Percentiles rank a stretch among this genome's conserved stretches.
phyloP scores from a whole-genome alignment of 1,140 invertebrate species.

The Varroa destructor region DNA sequence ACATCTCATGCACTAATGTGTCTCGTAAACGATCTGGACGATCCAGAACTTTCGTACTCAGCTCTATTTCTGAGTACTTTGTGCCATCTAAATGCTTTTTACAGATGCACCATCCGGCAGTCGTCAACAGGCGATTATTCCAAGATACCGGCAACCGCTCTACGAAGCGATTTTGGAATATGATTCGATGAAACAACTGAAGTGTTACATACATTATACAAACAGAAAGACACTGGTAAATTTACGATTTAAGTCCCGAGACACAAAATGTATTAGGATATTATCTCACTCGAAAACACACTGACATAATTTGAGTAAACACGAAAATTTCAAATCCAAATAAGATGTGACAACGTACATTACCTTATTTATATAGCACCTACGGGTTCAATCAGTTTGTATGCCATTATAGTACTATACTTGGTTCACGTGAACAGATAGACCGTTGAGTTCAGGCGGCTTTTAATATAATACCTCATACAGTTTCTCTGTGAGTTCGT shows the following conservation, averaged over 20 bases:
- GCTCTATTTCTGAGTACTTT: slow-evolving; percentile 45
- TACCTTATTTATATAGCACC: too few relatives aligned
- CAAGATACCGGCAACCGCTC: slow-evolving; percentile 55
- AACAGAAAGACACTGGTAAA: neutral
- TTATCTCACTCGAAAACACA: neutral
- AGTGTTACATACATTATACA: neutral
- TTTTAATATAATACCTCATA: neutral
- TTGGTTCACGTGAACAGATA: too few relatives aligned
- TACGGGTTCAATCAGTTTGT: too few relatives aligned
- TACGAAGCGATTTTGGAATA: slow-evolving; percentile 19
- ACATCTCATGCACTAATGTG: slow-evolving; percentile 19
- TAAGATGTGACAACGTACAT: too few relatives aligned
- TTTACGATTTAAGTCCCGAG: neutral
- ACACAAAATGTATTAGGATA: neutral
- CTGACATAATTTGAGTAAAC: neutral
- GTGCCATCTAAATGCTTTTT: slow-evolving; percentile 38
- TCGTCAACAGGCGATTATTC: slow-evolving; percentile 60
- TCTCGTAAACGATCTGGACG: neutral
- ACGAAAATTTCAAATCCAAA: neutral
- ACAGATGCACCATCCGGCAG: slow-evolving; percentile 56
- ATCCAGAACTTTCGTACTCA: slow-evolving; percentile 47
- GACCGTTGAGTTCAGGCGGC: too few relatives aligned
- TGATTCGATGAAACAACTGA: slow-evolving; percentile 2
- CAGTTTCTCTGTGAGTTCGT: slow-evolving; percentile 7
- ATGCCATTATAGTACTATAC: too few relatives aligned